Conservation (phyloP, 2,113 vertebrate genomes). For the Lucifuga dentata region DNA sequence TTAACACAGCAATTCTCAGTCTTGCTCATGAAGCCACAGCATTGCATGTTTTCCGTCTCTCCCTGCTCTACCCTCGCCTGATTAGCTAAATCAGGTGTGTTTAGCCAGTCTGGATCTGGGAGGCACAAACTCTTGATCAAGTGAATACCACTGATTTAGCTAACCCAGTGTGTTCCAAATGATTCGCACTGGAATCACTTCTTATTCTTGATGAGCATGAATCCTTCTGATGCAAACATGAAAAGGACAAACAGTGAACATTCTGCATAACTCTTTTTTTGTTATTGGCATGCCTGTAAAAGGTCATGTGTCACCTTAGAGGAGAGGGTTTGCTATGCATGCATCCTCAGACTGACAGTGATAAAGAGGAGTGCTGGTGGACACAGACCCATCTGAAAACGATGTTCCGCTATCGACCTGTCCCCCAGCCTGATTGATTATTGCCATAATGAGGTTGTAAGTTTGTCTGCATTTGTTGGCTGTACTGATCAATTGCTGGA, state of each 20-base stretch:
- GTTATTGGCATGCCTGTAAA: constrained; percentile 26
- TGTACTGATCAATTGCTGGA: constrained; percentile 79
- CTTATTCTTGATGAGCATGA: not conserved
- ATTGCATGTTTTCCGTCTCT: no score
- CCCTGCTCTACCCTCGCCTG: no score
- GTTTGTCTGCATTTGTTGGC: constrained; percentile 75
- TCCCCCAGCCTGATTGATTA: constrained; percentile 78
- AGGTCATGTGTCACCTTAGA: constrained; percentile 60
- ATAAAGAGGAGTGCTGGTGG: constrained; percentile 62
- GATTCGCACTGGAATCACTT: not conserved
- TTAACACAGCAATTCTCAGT: no score
- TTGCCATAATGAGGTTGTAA: constrained; percentile 80
- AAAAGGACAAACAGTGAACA: constrained; percentile 9
- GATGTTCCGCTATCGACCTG: constrained; percentile 70
- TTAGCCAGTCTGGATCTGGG: no score
- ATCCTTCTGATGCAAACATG: not conserved
- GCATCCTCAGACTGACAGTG: constrained; percentile 50
- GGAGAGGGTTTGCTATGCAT: constrained; percentile 18
- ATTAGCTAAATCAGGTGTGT: no score
- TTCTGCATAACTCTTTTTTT: constrained; percentile 14
- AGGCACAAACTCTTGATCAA: no score
- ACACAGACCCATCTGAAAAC: constrained; percentile 65
- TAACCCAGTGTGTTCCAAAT: no score
- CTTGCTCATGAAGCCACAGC: not conserved
- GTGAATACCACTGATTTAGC: no score